Evolutionary conservation across 2,113 vertebrate species (phyloP), one percentile per base, ranked within the genome.

Genomic region (Acanthisitta chloris): DNA sequence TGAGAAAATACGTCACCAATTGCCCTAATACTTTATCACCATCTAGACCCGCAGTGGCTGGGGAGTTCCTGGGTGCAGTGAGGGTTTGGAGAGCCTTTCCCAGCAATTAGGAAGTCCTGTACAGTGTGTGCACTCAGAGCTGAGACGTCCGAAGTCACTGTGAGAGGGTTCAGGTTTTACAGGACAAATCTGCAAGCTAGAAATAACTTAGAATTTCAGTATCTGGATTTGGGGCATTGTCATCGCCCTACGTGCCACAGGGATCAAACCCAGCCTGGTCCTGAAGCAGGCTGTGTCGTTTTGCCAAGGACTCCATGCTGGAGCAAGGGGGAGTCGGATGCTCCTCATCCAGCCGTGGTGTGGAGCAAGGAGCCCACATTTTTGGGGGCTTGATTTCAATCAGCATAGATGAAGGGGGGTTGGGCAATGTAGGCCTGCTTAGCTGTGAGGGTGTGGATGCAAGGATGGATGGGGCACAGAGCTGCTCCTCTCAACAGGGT

Each of bases 221-320:
- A n/a, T n/a, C n/a, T n/a, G n/a, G 21, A 29, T 55, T n/a, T 28
- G 61, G 40, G 23, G 10, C 28, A 4, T 1, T 15, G 26, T 16
- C 8, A 12, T 5, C 3, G 2, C 29, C 48, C 42, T 23, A 0
- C 0, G 0, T 52, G 62, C 66, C 55, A 81, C n/a, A 40, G 45
- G 31, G 43, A 58, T 29, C 34, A 31, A 80, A 46, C 46, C 46
- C 24, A 61, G 28, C 40, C 69, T 82, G 74, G 54, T 38, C 17
- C 36, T 48, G 29, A 36, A 33, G 49, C 12, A 52, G 51, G 17
- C 29, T 72, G 38, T 25, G 36, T 34, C 0, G 0, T 34, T 61
- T 31, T 51, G 17, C 34, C 1, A 4, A 61, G 65, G 26, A 12
- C 15, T 25, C 43, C 8, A 2, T 81, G 61, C 49, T 43, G 54